phyloP scores from a whole-genome alignment of 2,888 invertebrate species.

The Stenichneumon culpator region DNA sequence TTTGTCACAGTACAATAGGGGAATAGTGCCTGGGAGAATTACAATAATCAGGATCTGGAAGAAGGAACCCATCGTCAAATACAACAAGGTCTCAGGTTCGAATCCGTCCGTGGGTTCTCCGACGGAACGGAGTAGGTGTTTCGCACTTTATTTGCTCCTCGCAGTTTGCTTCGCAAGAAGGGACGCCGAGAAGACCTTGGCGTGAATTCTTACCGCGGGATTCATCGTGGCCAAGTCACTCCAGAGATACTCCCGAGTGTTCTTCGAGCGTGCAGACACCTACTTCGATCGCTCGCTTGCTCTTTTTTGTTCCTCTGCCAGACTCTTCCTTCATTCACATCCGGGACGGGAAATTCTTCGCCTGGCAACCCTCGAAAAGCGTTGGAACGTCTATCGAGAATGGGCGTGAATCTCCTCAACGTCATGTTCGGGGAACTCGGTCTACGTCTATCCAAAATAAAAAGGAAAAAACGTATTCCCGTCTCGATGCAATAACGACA shows the following conservation, averaged over 20 bases:
- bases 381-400: conserved; percentile 33
- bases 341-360: conserved; percentile 53
- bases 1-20: too few relatives aligned
- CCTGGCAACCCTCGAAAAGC: conserved; percentile 34
- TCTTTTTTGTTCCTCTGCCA: conserved; percentile 31
- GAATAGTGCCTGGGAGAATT: too few relatives aligned
- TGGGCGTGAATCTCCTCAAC: conserved; percentile 57
- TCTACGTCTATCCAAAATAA: conserved; percentile 54
- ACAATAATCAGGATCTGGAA: too few relatives aligned
- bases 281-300: background rate
- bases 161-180: conserved; percentile 6
- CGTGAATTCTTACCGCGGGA: conserved; percentile 49
- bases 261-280: conserved; percentile 55
- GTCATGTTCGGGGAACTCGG: conserved; percentile 40
- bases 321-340: conserved; percentile 60
- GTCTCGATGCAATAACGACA: conserved; percentile 81
- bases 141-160: conserved; percentile 47
- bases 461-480: conserved; percentile 56
- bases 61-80: background rate
- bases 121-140: conserved; percentile 39
- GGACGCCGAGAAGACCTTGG: conserved; percentile 23
- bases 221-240: conserved; percentile 56
- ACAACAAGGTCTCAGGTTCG: conserved; percentile 49
- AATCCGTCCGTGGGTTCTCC: conserved; percentile 24
- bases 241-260: conserved; percentile 59